Evolutionary conservation across 2,113 vertebrate species (phyloP).

Genomic region (Alaudala cheleensis): DNA sequence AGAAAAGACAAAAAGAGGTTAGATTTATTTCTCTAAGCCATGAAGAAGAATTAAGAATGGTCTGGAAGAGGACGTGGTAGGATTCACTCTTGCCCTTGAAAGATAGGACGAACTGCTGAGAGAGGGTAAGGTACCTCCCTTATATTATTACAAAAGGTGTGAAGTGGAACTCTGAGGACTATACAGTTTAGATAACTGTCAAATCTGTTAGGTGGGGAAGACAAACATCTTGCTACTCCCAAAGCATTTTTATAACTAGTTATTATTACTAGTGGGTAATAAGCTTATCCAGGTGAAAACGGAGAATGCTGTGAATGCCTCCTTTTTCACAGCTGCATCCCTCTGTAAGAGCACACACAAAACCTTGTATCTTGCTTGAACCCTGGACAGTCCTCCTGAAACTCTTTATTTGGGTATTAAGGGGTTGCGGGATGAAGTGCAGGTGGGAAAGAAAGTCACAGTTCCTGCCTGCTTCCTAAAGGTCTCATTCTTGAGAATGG

Average conservation of each 20-base stretch:
- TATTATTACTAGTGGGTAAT: not conserved
- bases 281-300: not conserved
- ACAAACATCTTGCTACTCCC: not conserved
- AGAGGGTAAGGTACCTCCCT: not conserved
- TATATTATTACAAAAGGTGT: not conserved
- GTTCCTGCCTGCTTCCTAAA: not conserved
- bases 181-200: not conserved
- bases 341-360: not conserved
- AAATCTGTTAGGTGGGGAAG: not conserved
- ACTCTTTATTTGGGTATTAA: not conserved
- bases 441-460: not conserved
- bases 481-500: not conserved
- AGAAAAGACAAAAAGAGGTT: not conserved
- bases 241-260: not conserved
- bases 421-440: not conserved
- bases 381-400: not conserved
- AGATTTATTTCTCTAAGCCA: not conserved
- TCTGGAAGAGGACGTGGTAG: not conserved
- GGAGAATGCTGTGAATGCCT: not conserved
- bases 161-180: not conserved
- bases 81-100: not conserved
- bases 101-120: not conserved
- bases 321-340: not conserved
- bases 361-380: not conserved
- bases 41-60: not conserved